Conservation (phyloP, 2,797 vertebrate genomes). For the Pipistrellus pygmaeus region DNA sequence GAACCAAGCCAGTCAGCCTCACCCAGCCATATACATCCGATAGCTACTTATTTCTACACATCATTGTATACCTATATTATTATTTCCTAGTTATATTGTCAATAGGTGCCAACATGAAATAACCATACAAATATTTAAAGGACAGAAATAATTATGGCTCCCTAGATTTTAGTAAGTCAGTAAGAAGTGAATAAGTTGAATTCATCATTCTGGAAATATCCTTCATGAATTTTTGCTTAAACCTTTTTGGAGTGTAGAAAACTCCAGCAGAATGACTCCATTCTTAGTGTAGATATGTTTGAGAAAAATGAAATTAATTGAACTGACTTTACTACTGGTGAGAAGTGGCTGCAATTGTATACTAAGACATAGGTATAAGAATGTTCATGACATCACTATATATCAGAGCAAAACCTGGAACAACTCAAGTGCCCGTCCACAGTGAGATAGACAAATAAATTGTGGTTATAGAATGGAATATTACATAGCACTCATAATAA, state of each 20-base stretch:
- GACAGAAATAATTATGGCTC: not conserved
- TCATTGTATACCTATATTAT: not conserved
- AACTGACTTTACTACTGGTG: slow-evolving; percentile 26
- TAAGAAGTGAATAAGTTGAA: slow-evolving; percentile 13
- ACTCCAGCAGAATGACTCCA: not conserved
- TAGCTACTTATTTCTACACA: not conserved
- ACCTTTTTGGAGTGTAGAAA: slow-evolving; percentile 27
- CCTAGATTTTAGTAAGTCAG: not conserved
- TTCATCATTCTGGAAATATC: slow-evolving; percentile 11
- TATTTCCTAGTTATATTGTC: not conserved
- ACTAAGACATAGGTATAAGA: not conserved
- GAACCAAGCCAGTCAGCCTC: not conserved
- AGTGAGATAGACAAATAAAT: not conserved
- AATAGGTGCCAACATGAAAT: not conserved
- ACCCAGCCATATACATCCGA: not conserved
- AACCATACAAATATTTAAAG: slow-evolving; percentile 13
- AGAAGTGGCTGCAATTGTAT: not conserved
- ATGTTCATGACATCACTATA: not conserved
- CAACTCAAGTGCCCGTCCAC: not conserved
- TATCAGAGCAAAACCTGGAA: not conserved
- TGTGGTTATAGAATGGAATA: not conserved
- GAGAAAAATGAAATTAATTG: not conserved
- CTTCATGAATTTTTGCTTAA: slow-evolving; percentile 30
- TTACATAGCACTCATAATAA: not conserved
- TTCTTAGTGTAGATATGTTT: not conserved